Evolutionary conservation across 2,888 invertebrate genomes (phyloP), one percentile per base, ranked within the genome.

Genomic region (Ellobium chinense): DNA sequence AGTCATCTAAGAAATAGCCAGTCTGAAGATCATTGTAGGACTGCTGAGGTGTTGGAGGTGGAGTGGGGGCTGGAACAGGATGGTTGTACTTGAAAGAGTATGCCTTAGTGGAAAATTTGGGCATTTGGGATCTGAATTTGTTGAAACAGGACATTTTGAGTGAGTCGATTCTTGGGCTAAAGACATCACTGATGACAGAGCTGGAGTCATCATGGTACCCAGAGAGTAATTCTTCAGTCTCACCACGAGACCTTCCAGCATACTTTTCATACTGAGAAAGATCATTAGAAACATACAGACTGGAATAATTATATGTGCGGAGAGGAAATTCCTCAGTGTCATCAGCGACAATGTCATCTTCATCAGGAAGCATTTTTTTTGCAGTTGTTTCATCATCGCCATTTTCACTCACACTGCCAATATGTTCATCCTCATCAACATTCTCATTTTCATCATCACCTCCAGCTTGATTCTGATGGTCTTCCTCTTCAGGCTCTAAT

Each of bases 91-190:
- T 54, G 74, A 74, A 80, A n/a, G 80, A 73, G 39, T 78, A 56
- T 18, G 77, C 83, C 34, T 54, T 75, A 37, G 68, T 66, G 21
- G 83, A 79, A 56, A 83, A 83, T 72, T 78, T 75, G 62, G 87
- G 87, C 69, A 82, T 79, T 34, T 83, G 83, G 62, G 77, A 78
- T 69, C 81, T 62, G 29, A 78, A 39, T 21, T 29, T 56, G 1
- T 27, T 66, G 34, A 29, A 29, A 21, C 29, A 73, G n/a, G 29
- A 29, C 24, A 2, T 14, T 14, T 27, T 37, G 24, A 18, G 56
- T 37, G 34, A 46, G 2, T 80, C 31, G 1, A 14, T 65, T 36
- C 39, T 21, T 12, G 79, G 79, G n/a, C 58, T 58, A 69, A 34
- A 60, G 12, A 56, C 37, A 29, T 79, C 54, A 14, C 56, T 79